These are phyloP conservation scores for Scomber japonicus DNA, from an alignment of 2,113 vertebrate species.

Conservation along the genomic window DNA sequence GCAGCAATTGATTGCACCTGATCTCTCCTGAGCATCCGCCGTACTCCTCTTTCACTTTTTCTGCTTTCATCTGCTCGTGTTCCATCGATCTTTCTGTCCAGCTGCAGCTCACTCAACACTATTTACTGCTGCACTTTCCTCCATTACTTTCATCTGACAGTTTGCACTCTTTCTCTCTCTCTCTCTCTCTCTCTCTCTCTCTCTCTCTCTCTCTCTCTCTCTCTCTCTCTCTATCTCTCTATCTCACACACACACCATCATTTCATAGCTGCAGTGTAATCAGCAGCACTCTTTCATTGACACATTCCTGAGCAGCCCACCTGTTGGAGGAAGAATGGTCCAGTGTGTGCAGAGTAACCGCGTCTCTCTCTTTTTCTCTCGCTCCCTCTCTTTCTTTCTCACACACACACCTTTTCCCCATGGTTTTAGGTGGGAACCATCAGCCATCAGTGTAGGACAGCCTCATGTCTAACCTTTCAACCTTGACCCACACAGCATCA, in stretches of 20 bases:
- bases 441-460: not conserved
- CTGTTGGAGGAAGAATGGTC: slow-evolving; percentile 52
- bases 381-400: not conserved
- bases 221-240: not conserved
- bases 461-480: slow-evolving; percentile 52
- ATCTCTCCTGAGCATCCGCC: not conserved
- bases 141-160: not conserved
- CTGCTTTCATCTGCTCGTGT: not conserved
- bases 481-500: slow-evolving; percentile 57
- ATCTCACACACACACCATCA: slow-evolving; percentile 1
- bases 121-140: not conserved
- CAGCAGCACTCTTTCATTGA: slow-evolving; percentile 48
- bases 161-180: not conserved
- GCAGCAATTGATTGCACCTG: slow-evolving; percentile 22
- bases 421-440: slow-evolving; percentile 21
- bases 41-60: not conserved
- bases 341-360: slow-evolving; percentile 31
- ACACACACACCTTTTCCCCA: slow-evolving; percentile 28
- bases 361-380: not conserved
- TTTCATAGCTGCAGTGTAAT: slow-evolving; percentile 40
- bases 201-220: not conserved
- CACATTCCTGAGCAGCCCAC: slow-evolving; percentile 68
- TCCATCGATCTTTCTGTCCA: no score
- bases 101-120: not conserved
- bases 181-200: not conserved